Evolutionary conservation across 2,888 invertebrate species (phyloP).

Genomic region (Lysandra coridon): DNA sequence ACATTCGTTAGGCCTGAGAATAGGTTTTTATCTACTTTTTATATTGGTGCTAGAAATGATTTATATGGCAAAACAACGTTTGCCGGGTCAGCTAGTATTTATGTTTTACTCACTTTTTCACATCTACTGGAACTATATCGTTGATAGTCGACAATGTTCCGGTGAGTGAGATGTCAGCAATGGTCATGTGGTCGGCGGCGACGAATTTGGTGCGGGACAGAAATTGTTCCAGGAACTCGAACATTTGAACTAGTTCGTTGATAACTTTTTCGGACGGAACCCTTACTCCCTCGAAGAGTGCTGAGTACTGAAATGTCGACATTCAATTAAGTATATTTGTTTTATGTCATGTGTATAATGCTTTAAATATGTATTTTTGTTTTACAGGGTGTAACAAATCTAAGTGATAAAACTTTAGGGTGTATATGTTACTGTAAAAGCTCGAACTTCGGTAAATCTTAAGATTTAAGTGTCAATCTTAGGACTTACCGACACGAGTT

Average conservation of each 20-base stretch:
- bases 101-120: constrained; percentile 37
- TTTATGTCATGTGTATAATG: no score
- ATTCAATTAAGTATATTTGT: neutral
- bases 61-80: no score
- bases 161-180: constrained; percentile 75
- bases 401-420: no score
- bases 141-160: constrained; percentile 52
- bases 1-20: no score
- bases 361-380: no score
- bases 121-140: constrained; percentile 53
- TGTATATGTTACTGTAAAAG: no score
- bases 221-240: constrained; percentile 69
- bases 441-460: no score
- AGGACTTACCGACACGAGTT: no score
- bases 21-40: no score
- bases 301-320: constrained; percentile 50
- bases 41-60: no score
- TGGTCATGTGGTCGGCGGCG: constrained; percentile 72
- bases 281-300: constrained; percentile 53
- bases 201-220: constrained; percentile 69
- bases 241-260: constrained; percentile 63
- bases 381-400: no score
- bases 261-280: constrained; percentile 55
- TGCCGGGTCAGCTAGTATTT: neutral
- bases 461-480: no score